Evolutionary conservation across 92 coral and sea anemone genomes (phyloP), one percentile per base, ranked within the genome.

Genomic region (Meandrina meandrites): DNA sequence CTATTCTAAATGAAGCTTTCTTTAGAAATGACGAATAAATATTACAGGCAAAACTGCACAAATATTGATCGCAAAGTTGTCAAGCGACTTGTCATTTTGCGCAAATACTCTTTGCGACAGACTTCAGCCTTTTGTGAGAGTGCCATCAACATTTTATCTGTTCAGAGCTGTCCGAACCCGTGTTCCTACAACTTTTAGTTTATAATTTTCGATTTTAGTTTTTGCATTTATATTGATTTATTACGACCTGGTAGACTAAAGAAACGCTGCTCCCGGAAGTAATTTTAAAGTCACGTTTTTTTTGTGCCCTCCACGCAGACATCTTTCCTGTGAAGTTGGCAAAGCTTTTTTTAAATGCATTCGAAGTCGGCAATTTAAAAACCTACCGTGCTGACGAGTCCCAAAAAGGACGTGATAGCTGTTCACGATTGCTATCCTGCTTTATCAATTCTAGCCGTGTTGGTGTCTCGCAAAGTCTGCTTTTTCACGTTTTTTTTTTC

Each of bases 11-110:
- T 36, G 70, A 79, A 79, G 71, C 69, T 58, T 79, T 79, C 83
- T 60, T 32, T n/a, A 21, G 31, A 79, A 79, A 56, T 22, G 47
- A 35, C 50, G 21, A 36, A 60, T 62, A 32, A 58, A 57, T 48
- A 42, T n/a, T 28, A 36, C 71, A 58, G 19, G 83, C 30, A 56
- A 37, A 79, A 35, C 71, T 79, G 83, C 58, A 5, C 83, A 79
- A 79, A 79, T 34, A 79, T 79, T 60, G 48, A 12, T 79, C 8
- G 69, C 70, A 54, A 79, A 79, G 48, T 34, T 35, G 83, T n/a
- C 45, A 79, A 79, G 24, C 11, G 80, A 77, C 13, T 56, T 35
- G 82, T 57, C 82, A 34, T 53, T 31, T 56, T 54, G 31, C 5
- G 82, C 70, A 79, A 79, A 79, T 24, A 77, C 62, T 13, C 0